These are phyloP conservation scores for Silurus meridionalis DNA, from an alignment of 2,113 vertebrate species.

Conservation along the genomic window DNA sequence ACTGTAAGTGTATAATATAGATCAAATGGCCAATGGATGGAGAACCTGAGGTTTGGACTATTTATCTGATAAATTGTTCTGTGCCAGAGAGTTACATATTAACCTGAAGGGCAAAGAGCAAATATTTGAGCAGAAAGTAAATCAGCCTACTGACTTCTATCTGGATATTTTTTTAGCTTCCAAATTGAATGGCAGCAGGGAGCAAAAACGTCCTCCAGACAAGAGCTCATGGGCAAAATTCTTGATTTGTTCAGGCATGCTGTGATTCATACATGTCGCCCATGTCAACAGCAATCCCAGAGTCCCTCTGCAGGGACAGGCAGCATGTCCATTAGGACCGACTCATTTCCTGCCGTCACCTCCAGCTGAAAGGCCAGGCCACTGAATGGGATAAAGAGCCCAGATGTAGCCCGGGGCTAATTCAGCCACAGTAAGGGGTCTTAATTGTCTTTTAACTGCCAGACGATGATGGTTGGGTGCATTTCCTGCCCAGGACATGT, in stretches of 20 bases:
- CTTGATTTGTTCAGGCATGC: slow-evolving; percentile 34
- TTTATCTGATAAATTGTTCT: background rate
- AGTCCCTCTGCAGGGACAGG: slow-evolving; percentile 3
- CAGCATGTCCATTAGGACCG: slow-evolving; percentile 30
- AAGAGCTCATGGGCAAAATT: slow-evolving; percentile 19
- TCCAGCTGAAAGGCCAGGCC: slow-evolving; percentile 28
- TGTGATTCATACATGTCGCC: slow-evolving; percentile 7
- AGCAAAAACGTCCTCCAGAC: background rate
- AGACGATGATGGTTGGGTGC: slow-evolving; percentile 30
- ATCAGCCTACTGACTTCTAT: background rate
- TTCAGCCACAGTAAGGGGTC: slow-evolving; percentile 15
- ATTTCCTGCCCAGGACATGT: slow-evolving; percentile 1
- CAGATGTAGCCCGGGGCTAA: slow-evolving; percentile 26
- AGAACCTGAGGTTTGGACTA: background rate
- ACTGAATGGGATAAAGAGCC: slow-evolving; percentile 41
- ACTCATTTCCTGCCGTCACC: slow-evolving; percentile 33
- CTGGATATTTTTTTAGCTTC: background rate
- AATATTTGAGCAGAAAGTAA: background rate
- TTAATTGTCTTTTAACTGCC: slow-evolving; percentile 49
- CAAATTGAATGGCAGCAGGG: background rate
- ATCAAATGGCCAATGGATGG: background rate
- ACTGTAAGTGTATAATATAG: background rate
- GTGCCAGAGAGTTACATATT: background rate
- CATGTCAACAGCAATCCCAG: slow-evolving; percentile 26
- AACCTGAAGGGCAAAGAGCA: background rate